Conservation (phyloP, 2,113 vertebrate species). For the Sminthopsis crassicaudata region DNA sequence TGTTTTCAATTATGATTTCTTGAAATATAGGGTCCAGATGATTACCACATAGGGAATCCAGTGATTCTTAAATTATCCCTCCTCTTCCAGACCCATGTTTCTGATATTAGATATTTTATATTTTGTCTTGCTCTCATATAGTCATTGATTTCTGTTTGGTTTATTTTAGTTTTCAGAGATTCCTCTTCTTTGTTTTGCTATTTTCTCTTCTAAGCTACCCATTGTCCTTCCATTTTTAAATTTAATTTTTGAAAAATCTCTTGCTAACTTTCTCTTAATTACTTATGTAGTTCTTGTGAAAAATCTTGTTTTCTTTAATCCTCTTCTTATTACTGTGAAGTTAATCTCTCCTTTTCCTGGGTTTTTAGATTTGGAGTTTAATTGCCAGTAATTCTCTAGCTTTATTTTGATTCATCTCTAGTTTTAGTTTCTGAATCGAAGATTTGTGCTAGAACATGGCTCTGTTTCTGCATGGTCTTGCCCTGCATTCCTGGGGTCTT, state of each 20-base stretch:
- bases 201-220: not conserved
- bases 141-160: not conserved
- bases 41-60: not conserved
- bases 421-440: not conserved
- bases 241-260: not conserved
- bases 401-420: not conserved
- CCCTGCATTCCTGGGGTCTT: not conserved
- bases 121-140: not conserved
- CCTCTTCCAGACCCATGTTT: not conserved
- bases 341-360: not conserved
- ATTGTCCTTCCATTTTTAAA: not conserved
- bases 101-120: not conserved
- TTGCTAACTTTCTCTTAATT: not conserved
- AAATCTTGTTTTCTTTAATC: not conserved
- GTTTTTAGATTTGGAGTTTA: not conserved
- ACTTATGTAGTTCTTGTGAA: not conserved
- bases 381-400: not conserved
- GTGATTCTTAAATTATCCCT: not conserved
- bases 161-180: not conserved
- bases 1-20: not conserved
- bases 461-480: not conserved
- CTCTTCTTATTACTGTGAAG: not conserved
- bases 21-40: not conserved
- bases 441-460: not conserved
- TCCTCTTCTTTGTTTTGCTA: not conserved